Conservation (phyloP, 1,140 invertebrate species). For the Drosophila azteca region DNA sequence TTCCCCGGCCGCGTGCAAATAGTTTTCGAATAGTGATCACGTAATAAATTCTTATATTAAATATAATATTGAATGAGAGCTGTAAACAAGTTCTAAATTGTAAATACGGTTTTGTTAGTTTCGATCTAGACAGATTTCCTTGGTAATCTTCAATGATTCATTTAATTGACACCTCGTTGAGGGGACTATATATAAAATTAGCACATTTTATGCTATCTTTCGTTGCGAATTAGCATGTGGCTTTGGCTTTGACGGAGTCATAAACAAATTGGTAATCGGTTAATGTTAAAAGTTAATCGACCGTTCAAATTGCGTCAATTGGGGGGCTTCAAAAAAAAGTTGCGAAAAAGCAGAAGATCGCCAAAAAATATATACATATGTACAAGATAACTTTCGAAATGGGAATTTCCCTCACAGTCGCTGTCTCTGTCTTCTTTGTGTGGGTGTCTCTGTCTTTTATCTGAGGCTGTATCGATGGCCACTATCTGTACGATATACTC, state of each 20-base stretch:
- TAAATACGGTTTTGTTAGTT: background rate
- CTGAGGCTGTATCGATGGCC: background rate
- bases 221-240: slow-evolving; percentile 44
- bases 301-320: slow-evolving; percentile 40
- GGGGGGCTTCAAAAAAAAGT: slow-evolving; percentile 4
- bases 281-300: slow-evolving; percentile 44
- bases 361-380: slow-evolving; percentile 2
- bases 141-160: slow-evolving; percentile 14
- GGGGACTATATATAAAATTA: slow-evolving; percentile 39
- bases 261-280: slow-evolving; percentile 45
- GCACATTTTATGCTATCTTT: slow-evolving; percentile 28
- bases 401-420: slow-evolving; percentile 2
- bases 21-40: background rate
- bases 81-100: no score
- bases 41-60: background rate
- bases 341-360: slow-evolving; percentile 11
- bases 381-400: slow-evolving; percentile 5
- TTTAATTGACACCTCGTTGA: slow-evolving; percentile 39
- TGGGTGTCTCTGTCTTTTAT: no score
- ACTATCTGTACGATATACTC: background rate
- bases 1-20: slow-evolving; percentile 16
- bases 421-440: background rate
- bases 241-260: slow-evolving; percentile 5
- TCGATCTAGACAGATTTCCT: background rate
- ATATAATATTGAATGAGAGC: no score